Conservation (phyloP, 2,113 vertebrate species). For the Syngnathus typhle region DNA sequence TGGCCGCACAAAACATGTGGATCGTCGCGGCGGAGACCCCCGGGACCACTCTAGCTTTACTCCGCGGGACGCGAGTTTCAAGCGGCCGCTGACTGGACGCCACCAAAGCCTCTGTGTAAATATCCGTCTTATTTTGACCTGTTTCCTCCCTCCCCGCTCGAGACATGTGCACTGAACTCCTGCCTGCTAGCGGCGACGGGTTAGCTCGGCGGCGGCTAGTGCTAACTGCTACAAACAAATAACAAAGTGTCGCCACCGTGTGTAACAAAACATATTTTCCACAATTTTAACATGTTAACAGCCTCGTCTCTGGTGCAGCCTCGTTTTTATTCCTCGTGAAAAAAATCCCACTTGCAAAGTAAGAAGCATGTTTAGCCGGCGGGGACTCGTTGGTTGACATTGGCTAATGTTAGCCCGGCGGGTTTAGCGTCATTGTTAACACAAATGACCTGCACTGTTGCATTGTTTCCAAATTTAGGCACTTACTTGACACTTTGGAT, state of each 20-base stretch:
- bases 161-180: slow-evolving; percentile 38
- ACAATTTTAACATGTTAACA: neutral
- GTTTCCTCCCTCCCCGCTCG: neutral
- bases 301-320: neutral
- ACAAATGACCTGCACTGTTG: neutral
- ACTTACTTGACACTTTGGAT: neutral
- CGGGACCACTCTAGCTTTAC: slow-evolving; percentile 49
- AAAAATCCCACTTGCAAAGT: neutral
- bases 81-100: slow-evolving; percentile 64
- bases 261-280: neutral
- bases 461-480: neutral
- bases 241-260: slow-evolving; percentile 12
- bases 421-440: slow-evolving; percentile 5
- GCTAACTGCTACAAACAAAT: slow-evolving; percentile 63
- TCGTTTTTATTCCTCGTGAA: neutral
- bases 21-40: slow-evolving; percentile 63
- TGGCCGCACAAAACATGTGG: slow-evolving; percentile 67
- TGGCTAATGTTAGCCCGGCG: slow-evolving; percentile 38
- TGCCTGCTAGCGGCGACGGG: slow-evolving; percentile 24
- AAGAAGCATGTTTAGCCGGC: neutral
- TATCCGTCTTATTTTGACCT: slow-evolving; percentile 14
- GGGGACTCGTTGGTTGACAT: slow-evolving; percentile 3
- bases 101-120: slow-evolving; percentile 53
- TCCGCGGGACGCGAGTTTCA: slow-evolving; percentile 58
- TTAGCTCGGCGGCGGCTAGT: slow-evolving; percentile 14